Base-by-base conservation (phyloP, 1,140 invertebrate species). In the Parapsyche elsis region DNA sequence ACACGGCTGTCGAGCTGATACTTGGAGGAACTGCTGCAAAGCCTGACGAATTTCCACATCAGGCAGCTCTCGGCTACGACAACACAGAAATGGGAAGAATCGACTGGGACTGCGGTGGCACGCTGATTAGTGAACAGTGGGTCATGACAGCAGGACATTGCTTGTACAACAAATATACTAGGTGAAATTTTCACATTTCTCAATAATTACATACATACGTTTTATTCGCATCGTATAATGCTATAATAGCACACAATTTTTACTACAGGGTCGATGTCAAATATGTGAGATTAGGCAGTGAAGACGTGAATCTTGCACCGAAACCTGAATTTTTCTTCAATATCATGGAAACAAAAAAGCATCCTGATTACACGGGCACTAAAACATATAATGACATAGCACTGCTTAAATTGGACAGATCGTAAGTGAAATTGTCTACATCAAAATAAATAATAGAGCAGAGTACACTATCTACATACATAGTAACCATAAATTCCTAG, bases 311-410 rank as follows among this genome's bases (percentile, higher is more conserved):
- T 49, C 44, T 12, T 49, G 14, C 57, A 38, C 2, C 57, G 9
- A 46, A 59, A 23, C 26, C 64, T 9, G 30, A 81, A 19, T 71
- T 57, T 16, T 16, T 71, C 12, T 81, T 75, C 59, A 76, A 1
- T 16, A 24, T 83, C 0, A 14, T 21, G 0, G 12, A 57, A 16
- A 76, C 45, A 2, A 59, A 71, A 1, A 59, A 78, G 21, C 78
- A 81, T 74, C 83, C 79, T 7, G 64, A 61, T 53, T 85, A 85
- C 70, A 61, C 81, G 21, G 73, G 46, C 53, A 80, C 84, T 9
- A 59, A n/a, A 0, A 81, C 76, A 26, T 86, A 86, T 49, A 82
- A 87, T 79, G 88, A 89, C 79, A 85, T 89, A 19, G 87, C 85
- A 10, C 73, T 88, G 5, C 53, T 89, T 1, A 83, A 84, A 75